Percentiles rank a stretch among this genome's conserved stretches.
These are phyloP conservation scores for Athrips mouffetella DNA, from an alignment of 2,888 invertebrate genomes.

Conservation along the genomic window DNA sequence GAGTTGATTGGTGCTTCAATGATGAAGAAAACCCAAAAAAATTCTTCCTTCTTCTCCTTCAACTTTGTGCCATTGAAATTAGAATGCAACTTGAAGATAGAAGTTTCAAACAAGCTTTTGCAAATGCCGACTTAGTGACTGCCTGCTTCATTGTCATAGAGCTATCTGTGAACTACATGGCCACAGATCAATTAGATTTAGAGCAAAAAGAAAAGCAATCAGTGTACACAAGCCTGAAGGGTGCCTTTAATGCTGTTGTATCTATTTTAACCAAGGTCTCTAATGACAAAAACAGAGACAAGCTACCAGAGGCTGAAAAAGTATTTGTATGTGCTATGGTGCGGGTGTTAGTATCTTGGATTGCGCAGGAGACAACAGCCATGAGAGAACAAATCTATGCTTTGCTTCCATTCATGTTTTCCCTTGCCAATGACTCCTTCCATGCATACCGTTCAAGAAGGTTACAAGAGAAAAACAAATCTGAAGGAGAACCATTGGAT, in stretches of 20 bases:
- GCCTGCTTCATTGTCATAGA: slow-evolving; percentile 91
- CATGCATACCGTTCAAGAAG: slow-evolving; percentile 83
- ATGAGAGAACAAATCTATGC: slow-evolving; percentile 90
- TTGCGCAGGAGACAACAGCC: slow-evolving; percentile 93
- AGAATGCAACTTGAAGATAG: slow-evolving; percentile 95
- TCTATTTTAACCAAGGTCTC: slow-evolving; percentile 85
- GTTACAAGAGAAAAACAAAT: slow-evolving; percentile 82
- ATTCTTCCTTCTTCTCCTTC: slow-evolving; percentile 88
- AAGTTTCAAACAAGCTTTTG: slow-evolving; percentile 86
- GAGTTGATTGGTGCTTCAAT: slow-evolving; percentile 90
- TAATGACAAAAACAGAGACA: slow-evolving; percentile 85
- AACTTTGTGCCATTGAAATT: slow-evolving; percentile 94
- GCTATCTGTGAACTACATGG: slow-evolving; percentile 86
- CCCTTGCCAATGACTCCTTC: slow-evolving; percentile 89
- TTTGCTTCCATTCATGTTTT: slow-evolving; percentile 88
- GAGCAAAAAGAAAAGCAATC: slow-evolving; percentile 95
- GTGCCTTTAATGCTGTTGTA: slow-evolving; percentile 90
- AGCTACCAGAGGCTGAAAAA: slow-evolving; percentile 83
- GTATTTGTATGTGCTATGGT: slow-evolving; percentile 91
- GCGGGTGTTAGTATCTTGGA: slow-evolving; percentile 91
- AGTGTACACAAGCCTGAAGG: slow-evolving; percentile 92
- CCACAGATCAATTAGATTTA: slow-evolving; percentile 88
- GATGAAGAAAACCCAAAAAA: slow-evolving; percentile 90
- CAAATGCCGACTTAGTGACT: slow-evolving; percentile 87
- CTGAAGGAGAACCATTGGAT: slow-evolving; percentile 75